Percentiles rank a stretch among this genome's conserved stretches.
These are phyloP conservation scores for Drosophila buzzatii DNA, from an alignment of 2,888 invertebrate species.

Conservation along the genomic window DNA sequence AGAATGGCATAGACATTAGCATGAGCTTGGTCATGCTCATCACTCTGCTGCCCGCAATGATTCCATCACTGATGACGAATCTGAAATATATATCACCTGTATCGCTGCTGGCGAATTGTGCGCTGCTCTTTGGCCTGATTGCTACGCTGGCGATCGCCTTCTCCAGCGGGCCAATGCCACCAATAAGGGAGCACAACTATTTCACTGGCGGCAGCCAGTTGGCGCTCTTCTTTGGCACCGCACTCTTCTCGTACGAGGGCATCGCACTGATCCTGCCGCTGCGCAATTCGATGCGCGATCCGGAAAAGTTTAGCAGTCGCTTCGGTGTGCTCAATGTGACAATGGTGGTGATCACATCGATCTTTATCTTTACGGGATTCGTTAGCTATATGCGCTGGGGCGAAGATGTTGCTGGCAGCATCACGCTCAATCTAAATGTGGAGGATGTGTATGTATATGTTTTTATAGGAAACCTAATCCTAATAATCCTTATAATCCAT, in stretches of 20 bases:
- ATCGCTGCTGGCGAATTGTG: constrained; percentile 91
- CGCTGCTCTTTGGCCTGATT: constrained; percentile 89
- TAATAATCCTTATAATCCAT: neutral
- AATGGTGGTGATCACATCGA: constrained; percentile 91
- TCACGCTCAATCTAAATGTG: constrained; percentile 93
- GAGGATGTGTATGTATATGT: constrained; percentile 72
- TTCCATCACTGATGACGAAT: constrained; percentile 83
- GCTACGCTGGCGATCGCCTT: constrained; percentile 92
- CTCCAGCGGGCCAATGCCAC: constrained; percentile 89
- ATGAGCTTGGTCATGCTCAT: constrained; percentile 77
- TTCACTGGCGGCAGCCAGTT: constrained; percentile 87
- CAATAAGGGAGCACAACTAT: constrained; percentile 87
- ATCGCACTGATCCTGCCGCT: constrained; percentile 96
- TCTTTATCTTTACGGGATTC: constrained; percentile 94
- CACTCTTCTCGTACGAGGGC: constrained; percentile 98
- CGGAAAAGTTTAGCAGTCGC: constrained; percentile 91
- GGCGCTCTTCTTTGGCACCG: constrained; percentile 98
- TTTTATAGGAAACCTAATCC: no score
- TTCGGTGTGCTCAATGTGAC: constrained; percentile 95
- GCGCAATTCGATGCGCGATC: constrained; percentile 95
- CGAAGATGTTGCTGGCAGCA: constrained; percentile 91
- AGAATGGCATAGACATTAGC: constrained; percentile 78
- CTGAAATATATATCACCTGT: constrained; percentile 88
- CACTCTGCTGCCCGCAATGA: constrained; percentile 79
- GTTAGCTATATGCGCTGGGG: constrained; percentile 96